Percentiles rank a stretch among this genome's conserved stretches.
These are phyloP conservation scores for Meliscaeva auricollis DNA, from an alignment of 2,888 invertebrate genomes.

Conservation along the genomic window DNA sequence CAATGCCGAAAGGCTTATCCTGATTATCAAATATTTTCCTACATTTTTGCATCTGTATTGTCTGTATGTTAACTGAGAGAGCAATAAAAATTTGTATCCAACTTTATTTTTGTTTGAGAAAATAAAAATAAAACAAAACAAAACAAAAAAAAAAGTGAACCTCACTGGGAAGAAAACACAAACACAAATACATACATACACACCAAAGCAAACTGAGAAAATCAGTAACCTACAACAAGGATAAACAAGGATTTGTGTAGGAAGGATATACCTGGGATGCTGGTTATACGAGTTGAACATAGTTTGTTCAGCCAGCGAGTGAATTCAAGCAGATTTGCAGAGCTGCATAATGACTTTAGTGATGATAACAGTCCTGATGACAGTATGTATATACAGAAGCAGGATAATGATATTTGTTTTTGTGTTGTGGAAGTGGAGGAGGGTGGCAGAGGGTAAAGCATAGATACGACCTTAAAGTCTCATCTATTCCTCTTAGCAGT, in stretches of 20 bases:
- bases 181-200: not conserved
- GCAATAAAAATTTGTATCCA: slow-evolving; percentile 2
- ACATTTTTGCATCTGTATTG: not conserved
- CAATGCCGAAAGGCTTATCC: slow-evolving; percentile 64
- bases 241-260: slow-evolving; percentile 13
- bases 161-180: not conserved
- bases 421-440: not conserved
- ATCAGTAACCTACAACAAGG: not conserved
- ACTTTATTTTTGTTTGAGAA: not conserved
- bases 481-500: slow-evolving; percentile 9
- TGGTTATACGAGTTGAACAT: not conserved
- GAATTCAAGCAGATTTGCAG: slow-evolving; percentile 29
- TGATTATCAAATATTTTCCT: slow-evolving; percentile 62
- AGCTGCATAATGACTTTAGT: slow-evolving; percentile 53
- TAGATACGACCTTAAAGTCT: slow-evolving; percentile 34
- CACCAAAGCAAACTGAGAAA: not conserved
- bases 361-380: slow-evolving; percentile 51
- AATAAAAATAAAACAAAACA: not conserved
- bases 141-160: not conserved
- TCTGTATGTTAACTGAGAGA: slow-evolving; percentile 45
- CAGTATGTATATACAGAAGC: slow-evolving; percentile 3
- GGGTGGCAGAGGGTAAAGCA: not conserved
- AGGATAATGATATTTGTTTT: slow-evolving; percentile 41
- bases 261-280: slow-evolving; percentile 29
- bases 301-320: slow-evolving; percentile 24